These are phyloP conservation scores for Trichopoda pennipes DNA, from an alignment of 2,888 invertebrate species.

Conservation along the genomic window DNA sequence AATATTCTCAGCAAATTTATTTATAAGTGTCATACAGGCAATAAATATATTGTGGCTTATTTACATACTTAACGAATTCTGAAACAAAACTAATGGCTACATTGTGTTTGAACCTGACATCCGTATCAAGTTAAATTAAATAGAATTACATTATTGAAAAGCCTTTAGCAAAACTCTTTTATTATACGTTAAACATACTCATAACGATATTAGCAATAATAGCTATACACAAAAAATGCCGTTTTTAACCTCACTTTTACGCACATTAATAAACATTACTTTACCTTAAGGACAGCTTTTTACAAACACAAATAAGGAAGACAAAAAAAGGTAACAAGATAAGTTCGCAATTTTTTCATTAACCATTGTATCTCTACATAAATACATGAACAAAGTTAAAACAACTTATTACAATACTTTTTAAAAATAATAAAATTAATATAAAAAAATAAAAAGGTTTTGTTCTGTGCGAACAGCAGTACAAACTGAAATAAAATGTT, in stretches of 20 bases:
- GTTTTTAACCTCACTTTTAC: conserved; percentile 27
- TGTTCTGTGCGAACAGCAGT: not conserved
- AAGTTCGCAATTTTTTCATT: conserved; percentile 16
- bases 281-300: conserved; percentile 45
- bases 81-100: too few species aligned
- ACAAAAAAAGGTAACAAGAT: not conserved
- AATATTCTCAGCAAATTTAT: too few species aligned
- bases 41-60: too few species aligned
- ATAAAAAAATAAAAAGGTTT: conserved; percentile 37
- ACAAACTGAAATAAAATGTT: not conserved
- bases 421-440: conserved; percentile 39
- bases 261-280: conserved; percentile 16
- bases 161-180: conserved; percentile 9
- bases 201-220: conserved; percentile 9
- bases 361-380: conserved; percentile 16
- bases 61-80: too few species aligned
- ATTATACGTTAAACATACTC: conserved; percentile 25
- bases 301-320: conserved; percentile 15
- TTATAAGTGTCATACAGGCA: too few species aligned
- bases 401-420: conserved; percentile 3
- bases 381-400: conserved; percentile 10
- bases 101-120: not conserved
- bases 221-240: not conserved
- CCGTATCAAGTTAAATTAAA: not conserved
- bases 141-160: conserved; percentile 11